Base-by-base conservation (phyloP, 2,888 invertebrate species). In the Brachyopa scutellaris region DNA sequence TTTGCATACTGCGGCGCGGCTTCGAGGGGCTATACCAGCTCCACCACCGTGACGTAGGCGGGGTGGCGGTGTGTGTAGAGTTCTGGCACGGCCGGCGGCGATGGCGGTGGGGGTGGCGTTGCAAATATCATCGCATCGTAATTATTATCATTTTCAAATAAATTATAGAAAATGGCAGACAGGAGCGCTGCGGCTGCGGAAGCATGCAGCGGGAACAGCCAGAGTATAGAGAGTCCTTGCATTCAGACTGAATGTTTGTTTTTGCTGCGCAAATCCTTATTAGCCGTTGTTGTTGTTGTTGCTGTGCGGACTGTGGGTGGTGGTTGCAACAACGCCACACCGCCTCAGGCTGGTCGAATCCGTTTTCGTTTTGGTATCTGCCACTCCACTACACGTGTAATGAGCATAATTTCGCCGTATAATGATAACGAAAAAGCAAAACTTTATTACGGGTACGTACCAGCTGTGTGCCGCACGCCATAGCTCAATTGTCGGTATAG, bases 121-220 rank as follows among this genome's bases (percentile, higher is more conserved):
- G 77, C 70, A 82, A 70, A 76, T 70, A 76, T 76, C 82, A 82
- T 82, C 82, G 82, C 82, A 82, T 82, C 59, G 82, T 82, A 82
- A 82, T 82, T 82, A 82, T 82, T 82, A 82, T 82, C 76, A 82
- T 82, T 82, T 82, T 76, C 76, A 82, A 82, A 82, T 82, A 82
- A 82, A 82, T 82, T 82, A 77, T 82, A 82, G 82, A 76, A 82
- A 82, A 82, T 33, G 31, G 51, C 59, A 70, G 80, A 76, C 80
- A 59, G 62, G 55, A 66, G 76, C 23, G 29, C n/a, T n/a, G n/a
- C n/a, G n/a, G n/a, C n/a, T n/a, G n/a, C 55, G 33, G 53, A 57
- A 31, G 74, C 51, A 61, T 49, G 70, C 47, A 70, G 51, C 45
- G 70, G 70, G 38, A 61, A 57, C 64, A 57, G 45, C n/a, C 7